A percentile compares a stretch with the other conserved stretches of the same genome.
Conservation (phyloP, 2,888 invertebrate genomes). For the Sphecodes monilicornis region DNA sequence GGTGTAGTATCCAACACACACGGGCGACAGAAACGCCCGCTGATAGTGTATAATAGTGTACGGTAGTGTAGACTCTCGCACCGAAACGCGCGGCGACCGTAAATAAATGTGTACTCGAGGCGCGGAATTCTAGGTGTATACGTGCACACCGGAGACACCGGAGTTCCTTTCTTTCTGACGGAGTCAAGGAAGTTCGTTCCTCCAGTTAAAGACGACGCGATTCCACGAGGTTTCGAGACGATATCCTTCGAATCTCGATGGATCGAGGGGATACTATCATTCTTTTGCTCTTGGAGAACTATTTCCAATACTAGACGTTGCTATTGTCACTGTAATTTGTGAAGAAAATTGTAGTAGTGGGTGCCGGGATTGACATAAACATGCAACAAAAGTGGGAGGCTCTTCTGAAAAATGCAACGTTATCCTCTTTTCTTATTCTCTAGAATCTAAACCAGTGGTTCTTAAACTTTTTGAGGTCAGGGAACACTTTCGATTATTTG, state of each 20-base stretch:
- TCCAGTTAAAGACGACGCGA: not conserved
- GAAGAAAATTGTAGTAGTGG: no score
- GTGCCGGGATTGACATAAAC: no score
- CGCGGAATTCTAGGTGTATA: slow-evolving; percentile 36
- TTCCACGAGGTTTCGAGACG: not conserved
- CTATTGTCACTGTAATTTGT: no score
- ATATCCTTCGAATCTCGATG: not conserved
- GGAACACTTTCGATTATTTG: no score
- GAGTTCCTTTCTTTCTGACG: not conserved
- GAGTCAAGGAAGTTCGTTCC: not conserved
- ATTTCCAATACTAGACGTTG: no score
- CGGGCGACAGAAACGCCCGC: slow-evolving; percentile 43
- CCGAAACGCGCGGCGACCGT: slow-evolving; percentile 61
- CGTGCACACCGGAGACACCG: slow-evolving; percentile 3
- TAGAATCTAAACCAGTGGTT: no score
- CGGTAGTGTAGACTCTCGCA: slow-evolving; percentile 36
- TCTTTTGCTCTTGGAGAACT: not conserved
- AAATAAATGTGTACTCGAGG: slow-evolving; percentile 59
- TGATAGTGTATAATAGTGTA: not conserved
- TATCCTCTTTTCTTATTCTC: no score
- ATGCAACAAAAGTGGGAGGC: no score
- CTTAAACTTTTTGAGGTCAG: no score
- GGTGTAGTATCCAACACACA: slow-evolving; percentile 50
- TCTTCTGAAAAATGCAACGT: no score
- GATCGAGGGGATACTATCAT: not conserved